Evolutionary conservation across 2,797 vertebrate genomes (phyloP), one percentile per base, ranked within the genome.

Genomic region (Acanthurus tractus): DNA sequence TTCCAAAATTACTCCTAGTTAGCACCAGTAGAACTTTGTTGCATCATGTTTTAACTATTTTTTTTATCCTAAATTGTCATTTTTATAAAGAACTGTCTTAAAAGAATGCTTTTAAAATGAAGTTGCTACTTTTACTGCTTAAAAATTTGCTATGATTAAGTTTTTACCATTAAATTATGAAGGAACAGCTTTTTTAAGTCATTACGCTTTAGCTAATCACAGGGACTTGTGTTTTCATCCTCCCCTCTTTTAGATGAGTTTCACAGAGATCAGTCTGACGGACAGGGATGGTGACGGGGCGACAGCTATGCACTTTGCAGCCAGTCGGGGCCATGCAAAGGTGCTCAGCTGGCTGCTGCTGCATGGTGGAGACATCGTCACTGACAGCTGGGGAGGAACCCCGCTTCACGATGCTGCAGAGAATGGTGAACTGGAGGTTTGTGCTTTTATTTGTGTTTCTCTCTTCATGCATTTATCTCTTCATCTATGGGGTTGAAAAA

Each of bases 331-430:
- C 53, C 98, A 99, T 0, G 89, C 98, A 83, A 99, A 99, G 91
- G 98, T 99, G 78, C 97, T 99, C 71, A 98, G 97, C 94, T 99
- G 98, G 98, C 94, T 99, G 72, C 96, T 99, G 82, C 94, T 99
- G 78, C 98, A 99, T 2, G 97, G 97, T 0, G 97, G 97, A n/a
- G 97, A 99, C 88, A 98, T 99, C 14, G 88, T 94, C 12, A 94
- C 91, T 0, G 98, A 99, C 48, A 79, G 86, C 90, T 99, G 97
- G 97, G 97, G 96, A 0, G 97, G 98, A 54, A 98, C 97, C 0
- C 97, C 98, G 0, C 95, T 99, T 63, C 98, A 99, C 0, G 98
- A 99, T 0, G 97, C 98, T 0, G 97, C 98, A 0, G 98, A 99
- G 90, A 99, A 98, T 0, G 98, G 98, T 2, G 97, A 99, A 93